phyloP scores from a whole-genome alignment of 2,113 vertebrate species.

The Odontesthes bonariensis region DNA sequence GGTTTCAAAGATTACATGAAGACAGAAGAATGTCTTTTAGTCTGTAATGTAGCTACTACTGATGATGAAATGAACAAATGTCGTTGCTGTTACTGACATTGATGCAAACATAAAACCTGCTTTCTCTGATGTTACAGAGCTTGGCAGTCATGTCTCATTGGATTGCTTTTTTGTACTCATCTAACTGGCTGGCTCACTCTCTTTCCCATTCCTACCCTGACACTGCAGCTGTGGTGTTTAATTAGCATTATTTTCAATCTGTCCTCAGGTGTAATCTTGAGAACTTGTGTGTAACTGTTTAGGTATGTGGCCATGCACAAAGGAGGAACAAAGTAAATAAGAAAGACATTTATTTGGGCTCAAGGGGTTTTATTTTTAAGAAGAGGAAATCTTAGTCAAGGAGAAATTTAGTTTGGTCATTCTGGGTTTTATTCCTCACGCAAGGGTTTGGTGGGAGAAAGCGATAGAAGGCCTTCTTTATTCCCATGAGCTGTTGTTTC shows the following conservation, averaged over 20 bases:
- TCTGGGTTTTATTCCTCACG: neutral
- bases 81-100: slow-evolving; percentile 4
- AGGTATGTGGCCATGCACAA: slow-evolving; percentile 26
- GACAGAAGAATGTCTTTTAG: neutral
- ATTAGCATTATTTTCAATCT: slow-evolving; percentile 71
- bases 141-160: slow-evolving; percentile 27
- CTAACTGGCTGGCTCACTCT: slow-evolving; percentile 25
- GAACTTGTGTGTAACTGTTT: slow-evolving; percentile 25
- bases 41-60: neutral
- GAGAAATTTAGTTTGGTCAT: slow-evolving; percentile 9
- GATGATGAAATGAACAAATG: slow-evolving; percentile 24
- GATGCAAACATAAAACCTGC: slow-evolving; percentile 17
- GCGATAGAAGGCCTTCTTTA: slow-evolving; percentile 15
- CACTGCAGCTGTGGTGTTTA: slow-evolving; percentile 65
- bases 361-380: neutral
- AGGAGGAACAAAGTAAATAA: slow-evolving; percentile 15
- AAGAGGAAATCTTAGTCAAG: slow-evolving; percentile 1
- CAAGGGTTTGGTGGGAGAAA: slow-evolving; percentile 3
- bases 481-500: slow-evolving; percentile 26
- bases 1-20: slow-evolving; percentile 6
- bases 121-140: slow-evolving; percentile 27
- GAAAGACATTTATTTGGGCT: neutral
- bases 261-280: slow-evolving; percentile 51
- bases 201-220: slow-evolving; percentile 46
- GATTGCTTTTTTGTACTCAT: slow-evolving; percentile 2